Base-by-base conservation (phyloP, 2,888 invertebrate genomes). In the Rhingia rostrata region DNA sequence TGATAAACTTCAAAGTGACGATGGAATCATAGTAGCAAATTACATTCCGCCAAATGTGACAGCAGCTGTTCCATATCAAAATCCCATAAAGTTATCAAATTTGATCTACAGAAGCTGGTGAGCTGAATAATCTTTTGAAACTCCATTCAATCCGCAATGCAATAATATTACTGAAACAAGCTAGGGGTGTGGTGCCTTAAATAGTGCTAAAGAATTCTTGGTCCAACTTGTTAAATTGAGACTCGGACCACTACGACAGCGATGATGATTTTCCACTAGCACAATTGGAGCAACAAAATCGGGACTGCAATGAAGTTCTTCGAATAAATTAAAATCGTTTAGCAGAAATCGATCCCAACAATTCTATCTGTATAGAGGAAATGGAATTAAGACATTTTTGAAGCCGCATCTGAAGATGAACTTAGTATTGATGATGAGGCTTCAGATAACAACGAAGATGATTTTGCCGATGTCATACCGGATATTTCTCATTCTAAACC, bases 231-330 rank as follows among this genome's bases (percentile, higher is more conserved):
- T 51, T 56, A 39, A 69, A 82, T 58, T 81, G 70, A 58, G 70
- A 75, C 54, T 75, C 39, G 37, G 60, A 70, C 41, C 56, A 75
- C 22, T 82, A 82, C 60, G 70, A 75, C 63, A 67, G 67, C 77
- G 75, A 80, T 32, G 80, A 82, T 64, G 54, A 77, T 60, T 39
- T 78, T 53, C 61, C 72, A 78, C 45, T 78, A 66, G 67, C 60
- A 43, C 54, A 75, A 58, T 82, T 66, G 43, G 22, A 60, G 37
- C 54, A 74, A 69, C 1, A 47, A 47, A 73, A 45, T 79, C 37
- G 70, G 64, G 84, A 79, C 22, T 79, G 70, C 78, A 73, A 56
- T 41, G 37, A 83, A 78, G 69, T 63, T 78, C n/a, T 79, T 60
- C 74, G 49, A 45, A 73, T 37, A 61, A 83, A 77, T 47, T 35